Conservation (phyloP, 1,140 invertebrate species). For the Tetraneura akinire region DNA sequence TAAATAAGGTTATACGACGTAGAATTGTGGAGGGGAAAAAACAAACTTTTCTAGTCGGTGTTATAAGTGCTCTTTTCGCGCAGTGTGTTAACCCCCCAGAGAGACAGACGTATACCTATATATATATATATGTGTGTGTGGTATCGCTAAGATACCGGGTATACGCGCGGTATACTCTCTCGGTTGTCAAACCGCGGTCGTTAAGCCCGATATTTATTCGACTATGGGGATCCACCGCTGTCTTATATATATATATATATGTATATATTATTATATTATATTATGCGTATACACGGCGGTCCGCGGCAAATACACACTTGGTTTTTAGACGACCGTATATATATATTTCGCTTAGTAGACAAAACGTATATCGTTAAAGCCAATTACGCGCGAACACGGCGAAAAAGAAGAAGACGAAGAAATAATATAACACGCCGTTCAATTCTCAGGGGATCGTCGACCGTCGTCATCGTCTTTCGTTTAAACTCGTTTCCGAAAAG, state of each 20-base stretch:
- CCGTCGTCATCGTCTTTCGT: neutral
- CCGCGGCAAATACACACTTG: neutral
- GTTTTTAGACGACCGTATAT: constrained; percentile 22
- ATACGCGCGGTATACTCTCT: constrained; percentile 25
- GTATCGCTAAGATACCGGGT: neutral
- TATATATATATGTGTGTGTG: no score
- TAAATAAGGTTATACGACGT: no score
- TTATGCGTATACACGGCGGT: neutral
- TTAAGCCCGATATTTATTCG: constrained; percentile 44
- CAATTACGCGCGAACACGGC: constrained; percentile 16
- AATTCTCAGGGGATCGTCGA: constrained; percentile 2
- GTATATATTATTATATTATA: no score
- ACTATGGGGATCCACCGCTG: constrained; percentile 28
- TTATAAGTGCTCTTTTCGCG: neutral
- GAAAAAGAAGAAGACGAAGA: neutral
- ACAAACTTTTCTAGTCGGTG: constrained; percentile 33
- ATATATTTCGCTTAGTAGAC: constrained; percentile 23
- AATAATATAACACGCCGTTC: neutral
- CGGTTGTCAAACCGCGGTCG: constrained; percentile 44
- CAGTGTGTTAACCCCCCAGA: constrained; percentile 17
- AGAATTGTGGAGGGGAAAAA: neutral
- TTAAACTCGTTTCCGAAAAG: neutral
- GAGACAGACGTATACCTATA: no score
- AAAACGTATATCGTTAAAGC: constrained; percentile 43
- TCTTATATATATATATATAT: neutral